Conservation (phyloP, 2,113 vertebrate genomes). For the Labeo rohita region DNA sequence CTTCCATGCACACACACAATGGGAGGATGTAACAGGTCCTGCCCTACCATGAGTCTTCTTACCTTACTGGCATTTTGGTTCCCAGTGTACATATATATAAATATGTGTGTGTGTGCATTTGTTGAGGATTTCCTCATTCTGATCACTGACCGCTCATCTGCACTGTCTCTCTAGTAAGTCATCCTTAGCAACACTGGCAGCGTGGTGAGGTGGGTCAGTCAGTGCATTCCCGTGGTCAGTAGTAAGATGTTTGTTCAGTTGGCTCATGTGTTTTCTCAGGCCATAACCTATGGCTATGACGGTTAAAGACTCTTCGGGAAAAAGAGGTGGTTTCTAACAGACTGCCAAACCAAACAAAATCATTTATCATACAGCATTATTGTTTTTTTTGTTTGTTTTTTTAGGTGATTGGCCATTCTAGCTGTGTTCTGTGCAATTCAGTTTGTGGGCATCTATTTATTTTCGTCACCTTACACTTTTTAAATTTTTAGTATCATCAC, state of each 20-base stretch:
- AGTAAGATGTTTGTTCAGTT: conserved; percentile 58
- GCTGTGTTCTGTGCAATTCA: background rate
- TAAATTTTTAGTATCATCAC: background rate
- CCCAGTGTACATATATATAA: background rate
- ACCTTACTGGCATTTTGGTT: conserved; percentile 19
- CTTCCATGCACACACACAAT: conserved; percentile 21
- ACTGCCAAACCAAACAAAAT: background rate
- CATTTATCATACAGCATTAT: background rate
- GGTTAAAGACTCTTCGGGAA: conserved; percentile 36
- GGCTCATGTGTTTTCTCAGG: conserved; percentile 50
- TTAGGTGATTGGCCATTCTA: background rate
- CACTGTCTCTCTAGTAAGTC: conserved; percentile 18
- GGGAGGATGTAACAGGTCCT: conserved; percentile 21
- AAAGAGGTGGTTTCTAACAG: conserved; percentile 5
- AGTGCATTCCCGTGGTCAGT: conserved; percentile 45
- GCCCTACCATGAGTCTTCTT: background rate
- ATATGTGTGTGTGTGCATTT: background rate
- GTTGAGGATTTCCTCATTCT: conserved; percentile 69
- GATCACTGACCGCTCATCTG: conserved; percentile 59
- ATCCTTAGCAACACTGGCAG: background rate
- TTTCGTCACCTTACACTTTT: background rate
- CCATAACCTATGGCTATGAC: conserved; percentile 10
- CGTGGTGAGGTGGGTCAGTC: conserved; percentile 36
- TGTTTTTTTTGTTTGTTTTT: background rate
- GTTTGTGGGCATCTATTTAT: background rate